Evolutionary conservation across 2,113 vertebrate genomes (phyloP).

Genomic region (Vicugna pacos): DNA sequence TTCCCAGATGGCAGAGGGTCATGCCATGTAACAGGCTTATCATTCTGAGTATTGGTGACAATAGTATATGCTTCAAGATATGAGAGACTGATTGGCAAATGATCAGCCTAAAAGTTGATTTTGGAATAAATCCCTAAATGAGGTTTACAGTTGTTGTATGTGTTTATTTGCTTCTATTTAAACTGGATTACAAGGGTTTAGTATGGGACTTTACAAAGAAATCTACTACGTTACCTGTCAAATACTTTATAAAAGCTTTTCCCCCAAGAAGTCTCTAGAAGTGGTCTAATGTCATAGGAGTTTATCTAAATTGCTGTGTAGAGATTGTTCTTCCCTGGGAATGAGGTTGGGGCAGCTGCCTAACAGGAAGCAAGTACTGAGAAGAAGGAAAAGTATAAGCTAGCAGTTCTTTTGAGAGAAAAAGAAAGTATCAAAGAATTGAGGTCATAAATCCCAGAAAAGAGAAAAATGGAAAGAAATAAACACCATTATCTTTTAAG

Average conservation of each 20-base stretch:
- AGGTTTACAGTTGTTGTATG: neutral
- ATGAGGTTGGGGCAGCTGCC: neutral
- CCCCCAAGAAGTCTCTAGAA: slow-evolving; percentile 1
- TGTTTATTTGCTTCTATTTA: slow-evolving; percentile 56
- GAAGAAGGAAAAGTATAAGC: slow-evolving; percentile 24
- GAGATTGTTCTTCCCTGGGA: neutral
- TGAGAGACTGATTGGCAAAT: neutral
- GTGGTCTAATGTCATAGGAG: slow-evolving; percentile 39
- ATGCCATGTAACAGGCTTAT: neutral
- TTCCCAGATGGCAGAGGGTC: neutral
- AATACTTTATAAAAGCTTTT: neutral
- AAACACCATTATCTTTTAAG: slow-evolving; percentile 41
- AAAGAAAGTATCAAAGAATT: neutral
- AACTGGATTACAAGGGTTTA: slow-evolving; percentile 22
- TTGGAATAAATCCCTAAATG: neutral
- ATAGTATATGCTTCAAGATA: neutral
- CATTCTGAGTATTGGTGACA: neutral
- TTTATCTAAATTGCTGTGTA: slow-evolving; percentile 10
- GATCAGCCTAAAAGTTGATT: neutral
- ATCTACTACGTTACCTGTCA: neutral
- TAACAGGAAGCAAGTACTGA: slow-evolving; percentile 17
- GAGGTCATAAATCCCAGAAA: neutral
- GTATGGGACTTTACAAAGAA: neutral
- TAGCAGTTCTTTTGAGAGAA: slow-evolving; percentile 32
- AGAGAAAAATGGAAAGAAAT: slow-evolving; percentile 32